Evolutionary conservation across 2,113 vertebrate species (phyloP), one percentile per base, ranked within the genome.

Genomic region (Gavialis gangeticus): DNA sequence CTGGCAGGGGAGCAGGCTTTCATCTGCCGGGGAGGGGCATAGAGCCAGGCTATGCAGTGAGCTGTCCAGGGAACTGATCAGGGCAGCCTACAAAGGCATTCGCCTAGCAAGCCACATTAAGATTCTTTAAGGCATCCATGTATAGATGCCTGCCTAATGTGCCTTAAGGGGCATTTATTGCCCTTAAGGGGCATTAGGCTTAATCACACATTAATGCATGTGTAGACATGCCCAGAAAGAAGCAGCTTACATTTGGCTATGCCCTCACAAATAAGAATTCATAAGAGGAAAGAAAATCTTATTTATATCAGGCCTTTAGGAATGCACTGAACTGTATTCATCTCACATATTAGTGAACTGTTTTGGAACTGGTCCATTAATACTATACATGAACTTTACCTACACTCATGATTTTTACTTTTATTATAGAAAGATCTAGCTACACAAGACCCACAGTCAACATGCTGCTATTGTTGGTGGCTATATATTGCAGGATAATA

Each of bases 231-330:
- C 37, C 37, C 37, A 25, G 11, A 34, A n/a, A n/a, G n/a, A n/a
- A n/a, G n/a, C n/a, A 63, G 79, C 82, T 21, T 77, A 34, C 59
- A 79, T 80, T 89, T 80, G 6, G 1, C 54, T 71, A 79, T 13
- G 69, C 1, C 0, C 0, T 25, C 80, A 78, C 3, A 17, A 4
- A 76, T 73, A 1, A 78, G 64, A 75, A 66, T 14, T n/a, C 25
- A 5, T 76, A 58, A 69, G 63, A 24, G 37, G 54, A 19, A 54
- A 62, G 62, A 55, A 14, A 84, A 69, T 25, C 27, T 10, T 57
- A 63, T 76, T 88, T 62, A 81, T 11, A 24, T 10, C 55, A 2
- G n/a, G 5, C 34, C 30, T 78, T 77, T 73, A 10, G 18, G 6
- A 54, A 59, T 58, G 77, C 4, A 17, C n/a, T 37, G 46, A 1